Base-by-base conservation (phyloP, 2,797 vertebrate genomes). In the Tamandua tetradactyla region DNA sequence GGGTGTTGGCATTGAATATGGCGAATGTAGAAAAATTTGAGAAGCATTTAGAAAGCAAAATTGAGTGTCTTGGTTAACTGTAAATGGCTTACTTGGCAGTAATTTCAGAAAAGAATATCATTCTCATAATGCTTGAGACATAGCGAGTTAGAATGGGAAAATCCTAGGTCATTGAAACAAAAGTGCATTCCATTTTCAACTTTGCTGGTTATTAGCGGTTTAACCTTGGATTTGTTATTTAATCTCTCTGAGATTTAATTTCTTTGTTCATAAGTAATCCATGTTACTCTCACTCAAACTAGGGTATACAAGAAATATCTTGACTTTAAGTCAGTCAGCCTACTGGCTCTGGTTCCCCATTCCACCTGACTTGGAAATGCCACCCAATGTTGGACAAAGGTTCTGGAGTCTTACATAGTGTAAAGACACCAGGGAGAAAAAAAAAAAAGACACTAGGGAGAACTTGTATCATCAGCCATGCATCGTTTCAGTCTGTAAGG, bases 31-130 rank as follows among this genome's bases (percentile, higher is more conserved):
- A 27, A 62, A 44, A 32, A 55, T 44, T 61, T 49, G 68, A 40
- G 32, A 81, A 91, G 42, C 40, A 37, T 82, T 87, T 52, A 61
- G 76, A 87, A 91, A 47, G 49, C 42, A 71, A 92, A 76, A 62
- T 8, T 42, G 62, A 72, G 23, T n/a, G 69, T 32, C 61, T 75
- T 37, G 35, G n/a, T 61, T 91, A 75, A 69, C 49, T 87, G 2
- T n/a, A 87, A 35, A 23, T 42, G 23, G 76, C 76, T 69, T 76
- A 47, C 52, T 40, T 74, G 27, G n/a, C 49, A 59, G 47, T 59
- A 81, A 86, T 57, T 72, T 87, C 44, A 57, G 55, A 91, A 64
- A 72, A 80, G 23, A 55, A 8, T 47, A 72, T 47, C n/a, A 47
- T 85, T 37, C 9, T 79, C 18, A 32, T 62, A 18, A 52, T 23